These are phyloP conservation scores for Herminia tarsipennalis DNA, from an alignment of 2,888 invertebrate species.

Conservation along the genomic window DNA sequence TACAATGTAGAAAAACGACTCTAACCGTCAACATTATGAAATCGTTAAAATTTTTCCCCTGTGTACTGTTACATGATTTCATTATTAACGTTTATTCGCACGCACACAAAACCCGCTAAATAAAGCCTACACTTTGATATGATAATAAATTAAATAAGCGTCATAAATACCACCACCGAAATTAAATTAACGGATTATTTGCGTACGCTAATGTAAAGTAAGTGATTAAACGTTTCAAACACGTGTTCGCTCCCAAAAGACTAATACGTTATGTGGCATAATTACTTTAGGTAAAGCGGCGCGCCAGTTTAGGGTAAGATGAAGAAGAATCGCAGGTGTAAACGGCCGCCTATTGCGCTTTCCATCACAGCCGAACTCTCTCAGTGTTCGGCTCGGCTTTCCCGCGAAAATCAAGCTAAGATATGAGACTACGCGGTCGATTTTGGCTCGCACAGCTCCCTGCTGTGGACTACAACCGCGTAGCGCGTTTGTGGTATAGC, in stretches of 20 bases:
- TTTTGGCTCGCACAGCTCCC: conserved; percentile 59
- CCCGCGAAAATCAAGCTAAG: conserved; percentile 59
- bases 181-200: conserved; percentile 83
- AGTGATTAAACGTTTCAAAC: conserved; percentile 83
- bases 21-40: conserved; percentile 64
- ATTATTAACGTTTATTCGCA: conserved; percentile 76
- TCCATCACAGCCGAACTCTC: conserved; percentile 68
- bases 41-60: conserved; percentile 69
- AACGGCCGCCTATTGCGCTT: conserved; percentile 79
- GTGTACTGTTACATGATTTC: conserved; percentile 72
- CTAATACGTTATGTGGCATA: conserved; percentile 83
- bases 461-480: conserved; percentile 53
- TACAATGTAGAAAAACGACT: conserved; percentile 59
- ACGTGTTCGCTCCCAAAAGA: conserved; percentile 81
- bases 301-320: conserved; percentile 81
- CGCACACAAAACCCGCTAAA: conserved; percentile 73
- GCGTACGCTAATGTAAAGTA: conserved; percentile 82
- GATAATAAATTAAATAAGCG: conserved; percentile 82
- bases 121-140: conserved; percentile 79
- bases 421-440: conserved; percentile 59
- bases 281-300: conserved; percentile 81
- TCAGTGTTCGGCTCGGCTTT: conserved; percentile 26
- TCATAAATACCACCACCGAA: conserved; percentile 78
- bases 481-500: conserved; percentile 71
- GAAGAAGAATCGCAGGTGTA: conserved; percentile 84